phyloP scores from a whole-genome alignment of 2,888 invertebrate genomes.

The Ditylenchus weischeri region DNA sequence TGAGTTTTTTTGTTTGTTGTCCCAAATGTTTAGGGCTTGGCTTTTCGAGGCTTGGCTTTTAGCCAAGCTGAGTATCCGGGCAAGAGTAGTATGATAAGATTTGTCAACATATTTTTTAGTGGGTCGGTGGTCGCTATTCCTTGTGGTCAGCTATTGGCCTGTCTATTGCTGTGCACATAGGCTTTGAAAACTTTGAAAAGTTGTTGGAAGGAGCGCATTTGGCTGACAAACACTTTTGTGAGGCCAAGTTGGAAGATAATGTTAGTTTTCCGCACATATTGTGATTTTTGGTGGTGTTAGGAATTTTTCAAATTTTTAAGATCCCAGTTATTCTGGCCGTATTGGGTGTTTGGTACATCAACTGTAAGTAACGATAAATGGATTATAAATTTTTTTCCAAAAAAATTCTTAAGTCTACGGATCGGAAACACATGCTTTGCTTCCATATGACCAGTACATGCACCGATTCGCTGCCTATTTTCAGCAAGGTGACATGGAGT shows the following conservation, averaged over 20 bases:
- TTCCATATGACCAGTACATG: conserved; percentile 95
- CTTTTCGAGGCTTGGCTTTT: background rate
- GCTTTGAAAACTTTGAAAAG: conserved; percentile 85
- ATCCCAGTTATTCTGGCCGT: conserved; percentile 87
- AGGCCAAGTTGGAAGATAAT: conserved; percentile 82
- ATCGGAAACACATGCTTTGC: conserved; percentile 87
- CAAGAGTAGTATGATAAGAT: background rate
- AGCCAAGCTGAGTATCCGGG: too few relatives aligned
- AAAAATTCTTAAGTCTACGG: conserved; percentile 88
- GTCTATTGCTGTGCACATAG: conserved; percentile 86
- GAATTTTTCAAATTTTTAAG: conserved; percentile 63
- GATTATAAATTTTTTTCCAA: conserved; percentile 59
- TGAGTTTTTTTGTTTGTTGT: conserved; percentile 57
- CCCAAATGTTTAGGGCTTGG: too few relatives aligned
- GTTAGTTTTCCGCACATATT: conserved; percentile 67
- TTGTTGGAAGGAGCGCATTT: conserved; percentile 84
- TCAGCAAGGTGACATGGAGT: conserved; percentile 87
- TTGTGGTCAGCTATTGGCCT: conserved; percentile 99
- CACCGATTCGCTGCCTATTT: conserved; percentile 98
- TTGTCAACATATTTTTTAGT: too few relatives aligned
- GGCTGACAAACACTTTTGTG: conserved; percentile 88
- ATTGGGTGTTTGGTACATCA: conserved; percentile 82
- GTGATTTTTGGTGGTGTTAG: background rate
- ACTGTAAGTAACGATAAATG: conserved; percentile 63
- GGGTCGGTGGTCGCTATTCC: conserved; percentile 96